Conservation (phyloP, 2,888 invertebrate species). For the Celastrina argiolus region DNA sequence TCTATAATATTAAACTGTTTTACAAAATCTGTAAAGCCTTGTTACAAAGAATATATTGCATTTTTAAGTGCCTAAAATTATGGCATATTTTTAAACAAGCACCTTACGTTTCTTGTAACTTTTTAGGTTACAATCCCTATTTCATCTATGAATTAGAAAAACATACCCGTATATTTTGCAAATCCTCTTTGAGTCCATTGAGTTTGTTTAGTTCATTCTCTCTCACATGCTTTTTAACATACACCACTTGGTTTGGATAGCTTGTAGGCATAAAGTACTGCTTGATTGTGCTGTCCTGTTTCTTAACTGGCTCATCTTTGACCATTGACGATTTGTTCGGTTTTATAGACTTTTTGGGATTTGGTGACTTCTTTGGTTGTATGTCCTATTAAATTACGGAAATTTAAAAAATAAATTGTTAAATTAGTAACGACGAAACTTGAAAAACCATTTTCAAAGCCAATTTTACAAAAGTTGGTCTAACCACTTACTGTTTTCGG, state of each 20-base stretch:
- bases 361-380: not conserved
- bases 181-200: conserved; percentile 58
- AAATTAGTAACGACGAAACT: not conserved
- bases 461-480: not conserved
- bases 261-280: conserved; percentile 58
- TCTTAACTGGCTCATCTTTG: conserved; percentile 28
- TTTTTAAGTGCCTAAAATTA: too few relatives aligned
- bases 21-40: too few relatives aligned
- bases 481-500: conserved; percentile 33
- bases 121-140: not conserved
- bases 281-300: conserved; percentile 43
- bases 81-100: too few relatives aligned
- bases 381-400: not conserved
- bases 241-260: conserved; percentile 63
- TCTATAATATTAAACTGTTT: too few relatives aligned
- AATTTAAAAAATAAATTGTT: not conserved
- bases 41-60: too few relatives aligned
- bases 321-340: conserved; percentile 41
- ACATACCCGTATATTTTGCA: conserved; percentile 58
- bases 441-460: not conserved
- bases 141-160: not conserved
- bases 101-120: not conserved
- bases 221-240: conserved; percentile 59
- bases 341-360: conserved; percentile 37
- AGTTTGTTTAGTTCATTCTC: conserved; percentile 70